Evolutionary conservation across 2,797 vertebrate species (phyloP).

Genomic region (Sebastes flavidus): DNA sequence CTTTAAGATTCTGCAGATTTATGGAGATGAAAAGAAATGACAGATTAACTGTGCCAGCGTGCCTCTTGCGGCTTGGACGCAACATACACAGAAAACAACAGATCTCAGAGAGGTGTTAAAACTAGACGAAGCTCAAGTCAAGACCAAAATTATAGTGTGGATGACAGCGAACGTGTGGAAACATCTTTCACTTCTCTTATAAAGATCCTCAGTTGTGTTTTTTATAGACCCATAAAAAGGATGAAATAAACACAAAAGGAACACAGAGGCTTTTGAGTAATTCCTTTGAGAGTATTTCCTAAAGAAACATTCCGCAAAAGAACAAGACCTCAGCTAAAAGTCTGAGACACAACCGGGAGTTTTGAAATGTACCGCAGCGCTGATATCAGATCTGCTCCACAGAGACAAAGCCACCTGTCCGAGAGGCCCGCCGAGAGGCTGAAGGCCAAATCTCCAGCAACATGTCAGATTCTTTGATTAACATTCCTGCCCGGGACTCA

Average conservation of each 20-base stretch:
- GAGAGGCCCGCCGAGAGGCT: constrained; percentile 62
- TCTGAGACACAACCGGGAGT: not conserved
- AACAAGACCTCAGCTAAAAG: not conserved
- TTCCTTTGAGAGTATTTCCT: not conserved
- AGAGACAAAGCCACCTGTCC: constrained; percentile 79
- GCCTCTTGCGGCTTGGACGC: constrained; percentile 19
- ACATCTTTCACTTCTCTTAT: not conserved
- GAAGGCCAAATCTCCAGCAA: constrained; percentile 63
- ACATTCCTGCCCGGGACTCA: constrained; percentile 75
- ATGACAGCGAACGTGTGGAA: not conserved
- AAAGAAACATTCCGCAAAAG: not conserved
- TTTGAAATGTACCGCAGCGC: not conserved
- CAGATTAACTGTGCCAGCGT: not conserved
- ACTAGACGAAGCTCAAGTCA: constrained; percentile 3
- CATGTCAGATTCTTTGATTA: constrained; percentile 79
- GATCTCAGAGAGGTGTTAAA: constrained; percentile 17
- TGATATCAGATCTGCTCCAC: constrained; percentile 68
- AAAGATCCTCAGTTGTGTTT: not conserved
- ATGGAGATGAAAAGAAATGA: constrained; percentile 18
- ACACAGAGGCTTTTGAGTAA: not conserved
- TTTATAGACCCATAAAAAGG: not conserved
- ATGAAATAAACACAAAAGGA: not conserved
- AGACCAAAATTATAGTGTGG: constrained; percentile 2
- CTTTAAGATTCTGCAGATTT: constrained; percentile 15
- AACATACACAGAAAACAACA: constrained; percentile 7